Conservation (phyloP, 2,797 vertebrate genomes). For the Eremophila alpestris region DNA sequence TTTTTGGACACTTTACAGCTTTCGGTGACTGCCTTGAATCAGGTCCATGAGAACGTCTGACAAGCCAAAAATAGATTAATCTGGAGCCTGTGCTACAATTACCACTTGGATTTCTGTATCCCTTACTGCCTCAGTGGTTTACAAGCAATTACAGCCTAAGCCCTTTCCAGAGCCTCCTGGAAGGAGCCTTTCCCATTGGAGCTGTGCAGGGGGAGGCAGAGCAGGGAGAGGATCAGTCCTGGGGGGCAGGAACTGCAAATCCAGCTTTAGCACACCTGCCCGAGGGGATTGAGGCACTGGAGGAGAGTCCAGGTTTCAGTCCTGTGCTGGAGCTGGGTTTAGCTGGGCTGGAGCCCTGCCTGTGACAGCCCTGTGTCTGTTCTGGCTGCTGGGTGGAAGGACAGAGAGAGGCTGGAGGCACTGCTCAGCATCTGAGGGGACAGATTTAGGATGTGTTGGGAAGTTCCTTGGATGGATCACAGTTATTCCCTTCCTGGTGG, state of each 20-base stretch:
- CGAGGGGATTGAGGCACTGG: fast-evolving
- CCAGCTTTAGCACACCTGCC: neutral
- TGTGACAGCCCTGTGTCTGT: neutral
- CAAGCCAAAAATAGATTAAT: conserved; percentile 20
- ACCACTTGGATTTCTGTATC: conserved; percentile 7
- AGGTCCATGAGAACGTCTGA: neutral
- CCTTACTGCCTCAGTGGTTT: conserved; percentile 1
- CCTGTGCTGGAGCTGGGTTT: neutral
- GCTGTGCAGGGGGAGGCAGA: neutral
- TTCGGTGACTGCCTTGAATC: neutral
- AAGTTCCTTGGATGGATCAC: neutral
- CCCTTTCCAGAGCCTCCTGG: neutral
- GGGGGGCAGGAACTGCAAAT: fast-evolving
- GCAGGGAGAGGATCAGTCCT: fast-evolving
- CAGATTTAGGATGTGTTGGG: neutral
- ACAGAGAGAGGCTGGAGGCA: neutral
- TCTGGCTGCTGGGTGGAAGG: neutral
- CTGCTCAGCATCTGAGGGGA: neutral
- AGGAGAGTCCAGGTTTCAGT: neutral
- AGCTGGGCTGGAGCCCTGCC: neutral
- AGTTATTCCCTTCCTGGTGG: neutral
- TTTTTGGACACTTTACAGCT: conserved; percentile 3
- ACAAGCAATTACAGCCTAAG: conserved; percentile 30
- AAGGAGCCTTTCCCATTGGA: neutral
- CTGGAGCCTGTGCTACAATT: neutral